Evolutionary conservation across 1,140 invertebrate species (phyloP).

Genomic region (Formica selysi): DNA sequence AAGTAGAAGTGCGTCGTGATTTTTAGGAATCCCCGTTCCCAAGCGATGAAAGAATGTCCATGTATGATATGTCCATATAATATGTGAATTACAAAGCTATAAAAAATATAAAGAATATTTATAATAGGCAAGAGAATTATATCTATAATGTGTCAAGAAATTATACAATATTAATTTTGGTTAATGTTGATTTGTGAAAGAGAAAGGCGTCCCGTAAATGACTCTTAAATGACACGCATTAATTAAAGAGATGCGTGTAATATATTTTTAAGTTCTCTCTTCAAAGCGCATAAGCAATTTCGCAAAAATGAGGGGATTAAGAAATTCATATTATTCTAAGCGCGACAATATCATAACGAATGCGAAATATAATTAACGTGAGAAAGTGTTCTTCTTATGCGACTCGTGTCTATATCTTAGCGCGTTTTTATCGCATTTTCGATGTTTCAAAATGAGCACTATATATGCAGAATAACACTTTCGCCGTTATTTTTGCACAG

Average conservation of each 20-base stretch:
- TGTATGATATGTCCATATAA: neutral
- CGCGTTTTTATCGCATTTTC: constrained; percentile 10
- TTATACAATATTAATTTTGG: neutral
- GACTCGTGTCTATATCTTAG: constrained; percentile 1
- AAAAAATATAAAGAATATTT: neutral
- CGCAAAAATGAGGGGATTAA: neutral
- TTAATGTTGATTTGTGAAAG: neutral
- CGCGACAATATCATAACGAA: neutral
- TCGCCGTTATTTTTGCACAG: constrained; percentile 38
- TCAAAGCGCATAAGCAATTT: neutral
- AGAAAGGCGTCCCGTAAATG: neutral
- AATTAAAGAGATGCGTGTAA: constrained; percentile 9
- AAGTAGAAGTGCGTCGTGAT: neutral
- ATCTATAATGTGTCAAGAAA: neutral
- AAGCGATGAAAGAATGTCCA: neutral
- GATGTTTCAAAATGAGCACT: neutral
- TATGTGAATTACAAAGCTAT: neutral
- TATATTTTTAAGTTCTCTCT: neutral
- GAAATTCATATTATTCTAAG: neutral
- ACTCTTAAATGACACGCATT: neutral
- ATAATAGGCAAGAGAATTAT: neutral
- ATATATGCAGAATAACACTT: constrained; percentile 44
- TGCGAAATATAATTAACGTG: constrained; percentile 32
- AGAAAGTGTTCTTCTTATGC: constrained; percentile 28
- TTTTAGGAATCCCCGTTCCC: neutral